Evolutionary conservation across 2,797 vertebrate species (phyloP), one percentile per base, ranked within the genome.

Genomic region (Gymnothorax javanicus): DNA sequence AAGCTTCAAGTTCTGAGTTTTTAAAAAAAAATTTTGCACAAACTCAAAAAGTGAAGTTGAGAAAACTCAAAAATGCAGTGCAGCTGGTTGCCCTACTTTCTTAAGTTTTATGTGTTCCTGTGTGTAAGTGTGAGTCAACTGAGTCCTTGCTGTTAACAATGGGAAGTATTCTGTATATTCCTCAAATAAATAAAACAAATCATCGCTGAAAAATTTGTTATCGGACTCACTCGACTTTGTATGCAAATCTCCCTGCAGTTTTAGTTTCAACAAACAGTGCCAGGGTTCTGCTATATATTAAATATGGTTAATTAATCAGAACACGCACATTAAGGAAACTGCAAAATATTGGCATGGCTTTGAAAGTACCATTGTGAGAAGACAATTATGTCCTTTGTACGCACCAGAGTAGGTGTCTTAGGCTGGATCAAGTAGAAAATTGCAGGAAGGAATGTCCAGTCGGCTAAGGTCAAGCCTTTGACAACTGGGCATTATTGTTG

Each of bases 401-500:
- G 85, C 81, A 71, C 84, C 62, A 33, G 90, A 93, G 95, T 94
- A 96, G 96, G 96, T 96, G 96, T 96, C 94, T 93, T 89, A 93
- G 93, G 93, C 93, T 92, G 94, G 93, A 91, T 91, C 85, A 90
- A 92, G 93, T 93, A 94, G 91, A 91, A 95, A 95, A 96, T 96
- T 95, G 94, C 91, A 82, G 89, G 87, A 83, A 92, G 95, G 96
- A 96, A 96, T 96, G 94, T 92, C 86, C 93, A 92, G 87, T 90
- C 90, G 91, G 94, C 94, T 93, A 93, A 90, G 94, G 90, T 92
- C 93, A 92, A 93, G 90, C 87, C 89, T 94, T 90, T 73, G 88
- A 94, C 93, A 91, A 95, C 94, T 96, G 94, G 91, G 88, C 91
- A 92, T 92, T 94, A 95, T 96, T 96, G 94, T 96, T 93, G 25